Base-by-base conservation (phyloP, 2,113 vertebrate genomes). In the Hemibagrus wyckioides region DNA sequence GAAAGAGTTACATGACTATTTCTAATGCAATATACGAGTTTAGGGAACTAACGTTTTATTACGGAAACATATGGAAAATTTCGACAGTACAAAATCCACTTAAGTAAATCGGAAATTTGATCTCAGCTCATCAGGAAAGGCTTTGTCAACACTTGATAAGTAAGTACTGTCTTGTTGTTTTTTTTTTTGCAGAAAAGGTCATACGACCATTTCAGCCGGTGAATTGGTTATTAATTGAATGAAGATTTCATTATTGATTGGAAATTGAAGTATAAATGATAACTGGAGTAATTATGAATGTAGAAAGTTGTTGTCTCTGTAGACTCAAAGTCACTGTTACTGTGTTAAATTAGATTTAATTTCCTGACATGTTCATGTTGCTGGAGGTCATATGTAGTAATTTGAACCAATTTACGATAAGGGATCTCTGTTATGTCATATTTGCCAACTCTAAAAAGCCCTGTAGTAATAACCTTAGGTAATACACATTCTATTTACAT, bases 261-360 rank as follows among this genome's bases (percentile, higher is more conserved):
- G 4, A 59, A 82, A 82, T 50, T 73, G 39, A 28, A 82, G 77
- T 21, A 48, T 57, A n/a, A 81, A 79, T 8, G 36, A 33, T 30
- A 57, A 81, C 65, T 86, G 65, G 61, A 82, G 65, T 39, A 33
- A 71, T 71, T 71, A 73, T 85, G 19, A 54, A 15, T 14, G 30
- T 0, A 30, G 30, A 57, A 30, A 4, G 54, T 44, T 33, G 15
- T 56, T 59, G 59, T 1, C 48, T 80, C n/a, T 15, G 76, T 44
- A 28, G 33, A 63, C 10, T 61, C 7, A 65, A 30, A 28, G 48
- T 56, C 23, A 7, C 25, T 81, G 14, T 1, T 6, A 63, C 21
- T 28, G 54, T 30, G 28, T 52, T 28, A 15, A 52, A 79, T 48
- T 44, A 14, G 48, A 17, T 52, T n/a, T 50, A 8, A 15, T 9